Evolutionary conservation across 2,888 invertebrate species (phyloP).

Genomic region (Phrixothrix hirtus): DNA sequence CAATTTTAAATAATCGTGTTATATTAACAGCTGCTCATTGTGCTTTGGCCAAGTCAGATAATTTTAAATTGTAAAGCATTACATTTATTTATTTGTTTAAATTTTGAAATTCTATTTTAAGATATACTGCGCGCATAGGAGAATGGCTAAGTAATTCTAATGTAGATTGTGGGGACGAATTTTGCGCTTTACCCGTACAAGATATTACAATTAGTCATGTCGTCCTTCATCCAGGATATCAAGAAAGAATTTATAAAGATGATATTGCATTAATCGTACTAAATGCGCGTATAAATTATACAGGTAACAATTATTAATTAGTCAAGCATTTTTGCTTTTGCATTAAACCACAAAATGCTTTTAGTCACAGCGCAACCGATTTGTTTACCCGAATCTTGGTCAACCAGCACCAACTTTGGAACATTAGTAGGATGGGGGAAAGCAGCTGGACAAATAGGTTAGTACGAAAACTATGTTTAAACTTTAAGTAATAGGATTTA

Average conservation of each 20-base stretch:
- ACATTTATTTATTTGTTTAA: too few relatives aligned
- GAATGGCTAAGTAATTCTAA: constrained; percentile 74
- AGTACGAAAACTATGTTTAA: too few relatives aligned
- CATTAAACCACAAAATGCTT: too few relatives aligned
- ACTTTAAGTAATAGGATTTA: too few relatives aligned
- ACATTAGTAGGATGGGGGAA: constrained; percentile 75
- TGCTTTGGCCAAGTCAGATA: constrained; percentile 75
- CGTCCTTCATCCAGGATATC: constrained; percentile 76
- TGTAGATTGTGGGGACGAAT: constrained; percentile 74
- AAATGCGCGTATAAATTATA: constrained; percentile 68
- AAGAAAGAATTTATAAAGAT: constrained; percentile 61
- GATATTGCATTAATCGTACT: constrained; percentile 77
- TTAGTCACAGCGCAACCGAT: constrained; percentile 78
- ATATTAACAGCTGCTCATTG: constrained; percentile 80
- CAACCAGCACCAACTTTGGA: constrained; percentile 58
- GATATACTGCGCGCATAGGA: constrained; percentile 73
- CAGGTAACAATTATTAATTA: constrained; percentile 60
- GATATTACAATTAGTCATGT: constrained; percentile 75
- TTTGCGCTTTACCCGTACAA: constrained; percentile 73
- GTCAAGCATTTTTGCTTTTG: too few relatives aligned
- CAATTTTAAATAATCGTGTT: constrained; percentile 65
- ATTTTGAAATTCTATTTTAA: too few relatives aligned
- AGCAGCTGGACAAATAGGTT: constrained; percentile 63
- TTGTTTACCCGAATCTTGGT: constrained; percentile 60
- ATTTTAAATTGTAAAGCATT: constrained; percentile 77